Percentiles rank a stretch among this genome's conserved stretches.
phyloP scores from a whole-genome alignment of 2,888 invertebrate species.

The Eupithecia subfuscata region DNA sequence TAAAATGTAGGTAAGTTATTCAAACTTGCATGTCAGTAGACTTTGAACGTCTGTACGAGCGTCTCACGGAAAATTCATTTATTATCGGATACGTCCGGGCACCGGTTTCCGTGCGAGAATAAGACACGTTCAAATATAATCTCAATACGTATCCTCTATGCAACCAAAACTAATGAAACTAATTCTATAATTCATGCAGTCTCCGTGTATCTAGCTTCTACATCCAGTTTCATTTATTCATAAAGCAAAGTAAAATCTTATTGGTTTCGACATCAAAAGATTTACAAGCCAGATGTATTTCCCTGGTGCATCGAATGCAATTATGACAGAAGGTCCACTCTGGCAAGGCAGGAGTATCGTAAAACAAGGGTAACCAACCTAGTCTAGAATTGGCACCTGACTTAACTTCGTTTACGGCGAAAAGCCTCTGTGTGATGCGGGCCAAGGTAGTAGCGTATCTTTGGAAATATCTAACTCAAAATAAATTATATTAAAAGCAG shows the following conservation, averaged over 20 bases:
- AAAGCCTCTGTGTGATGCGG: conserved; percentile 59
- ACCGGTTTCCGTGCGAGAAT: not conserved
- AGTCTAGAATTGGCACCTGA: conserved; percentile 70
- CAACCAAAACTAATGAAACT: conserved; percentile 12
- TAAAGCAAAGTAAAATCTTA: conserved; percentile 26
- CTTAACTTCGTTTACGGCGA: conserved; percentile 69
- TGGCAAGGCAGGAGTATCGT: conserved; percentile 48
- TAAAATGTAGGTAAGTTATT: not conserved
- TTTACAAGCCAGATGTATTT: conserved; percentile 25
- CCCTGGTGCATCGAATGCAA: conserved; percentile 40
- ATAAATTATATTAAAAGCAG: not conserved
- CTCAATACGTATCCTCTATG: not conserved
- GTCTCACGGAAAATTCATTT: not conserved
- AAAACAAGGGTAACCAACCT: conserved; percentile 64
- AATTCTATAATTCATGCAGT: conserved; percentile 7
- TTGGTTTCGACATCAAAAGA: conserved; percentile 28
- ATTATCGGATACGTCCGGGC: not conserved
- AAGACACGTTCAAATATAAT: not conserved
- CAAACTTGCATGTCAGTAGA: not conserved
- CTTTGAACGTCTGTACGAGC: not conserved
- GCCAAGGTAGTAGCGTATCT: conserved; percentile 36
- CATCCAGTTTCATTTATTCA: conserved; percentile 19
- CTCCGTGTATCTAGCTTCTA: conserved; percentile 2
- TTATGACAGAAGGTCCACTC: conserved; percentile 44
- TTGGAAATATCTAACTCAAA: not conserved